Conservation (phyloP, 1,140 invertebrate genomes). For the Meteorus sp. region DNA sequence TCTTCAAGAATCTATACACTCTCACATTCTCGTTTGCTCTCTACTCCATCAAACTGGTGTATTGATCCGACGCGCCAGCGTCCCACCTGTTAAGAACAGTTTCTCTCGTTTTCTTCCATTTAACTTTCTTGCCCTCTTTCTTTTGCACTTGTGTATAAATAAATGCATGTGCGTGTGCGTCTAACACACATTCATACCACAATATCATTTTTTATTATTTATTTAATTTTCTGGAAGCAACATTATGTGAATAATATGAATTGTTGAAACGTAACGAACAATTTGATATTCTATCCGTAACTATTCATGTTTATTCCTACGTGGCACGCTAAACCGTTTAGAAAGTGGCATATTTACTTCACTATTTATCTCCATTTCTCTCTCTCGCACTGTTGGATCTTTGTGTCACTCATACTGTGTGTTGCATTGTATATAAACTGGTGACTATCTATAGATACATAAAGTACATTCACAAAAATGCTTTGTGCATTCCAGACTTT, state of each 20-base stretch:
- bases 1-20: not conserved
- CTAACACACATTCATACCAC: too few species aligned
- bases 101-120: slow-evolving; percentile 9
- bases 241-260: too few species aligned
- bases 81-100: slow-evolving; percentile 20
- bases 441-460: too few species aligned
- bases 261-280: too few species aligned
- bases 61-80: slow-evolving; percentile 14
- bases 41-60: slow-evolving; percentile 18
- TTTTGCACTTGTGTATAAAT: not conserved
- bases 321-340: slow-evolving; percentile 10
- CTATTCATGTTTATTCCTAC: not conserved
- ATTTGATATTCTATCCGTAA: too few species aligned
- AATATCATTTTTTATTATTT: too few species aligned
- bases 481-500: slow-evolving; percentile 19
- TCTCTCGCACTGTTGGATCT: too few species aligned
- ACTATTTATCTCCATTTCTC: slow-evolving; percentile 1
- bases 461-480: slow-evolving; percentile 1
- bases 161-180: too few species aligned
- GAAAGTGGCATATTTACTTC: slow-evolving; percentile 15
- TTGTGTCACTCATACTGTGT: too few species aligned
- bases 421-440: too few species aligned
- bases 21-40: slow-evolving; percentile 19
- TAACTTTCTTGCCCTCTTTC: slow-evolving; percentile 3
- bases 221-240: too few species aligned